Percentiles rank a stretch among this genome's conserved stretches.
Conservation (phyloP, 1,140 invertebrate genomes). For the Drosophila pruinosa region DNA sequence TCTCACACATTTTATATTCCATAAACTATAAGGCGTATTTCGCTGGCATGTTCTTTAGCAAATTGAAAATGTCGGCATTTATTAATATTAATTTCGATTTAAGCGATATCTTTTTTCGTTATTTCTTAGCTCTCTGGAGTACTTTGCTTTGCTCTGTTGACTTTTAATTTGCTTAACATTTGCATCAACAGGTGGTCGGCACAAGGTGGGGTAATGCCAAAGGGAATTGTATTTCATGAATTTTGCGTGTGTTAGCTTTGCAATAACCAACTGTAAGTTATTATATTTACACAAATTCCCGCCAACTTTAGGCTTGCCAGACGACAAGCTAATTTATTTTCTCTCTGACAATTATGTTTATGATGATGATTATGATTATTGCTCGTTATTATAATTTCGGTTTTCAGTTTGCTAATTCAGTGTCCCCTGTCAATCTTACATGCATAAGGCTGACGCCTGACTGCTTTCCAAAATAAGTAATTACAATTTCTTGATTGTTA, state of each 20-base stretch:
- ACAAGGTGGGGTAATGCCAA: background rate
- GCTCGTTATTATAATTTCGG: conserved; percentile 50
- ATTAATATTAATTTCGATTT: conserved; percentile 78
- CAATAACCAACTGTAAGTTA: conserved; percentile 66
- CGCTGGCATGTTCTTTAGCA: conserved; percentile 21
- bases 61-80: conserved; percentile 59
- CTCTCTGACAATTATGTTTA: conserved; percentile 12
- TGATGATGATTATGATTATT: conserved; percentile 30
- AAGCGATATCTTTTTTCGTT: conserved; percentile 21
- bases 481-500: conserved; percentile 55
- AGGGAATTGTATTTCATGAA: conserved; percentile 59
- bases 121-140: conserved; percentile 4
- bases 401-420: conserved; percentile 7
- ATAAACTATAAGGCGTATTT: conserved; percentile 26
- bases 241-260: conserved; percentile 48
- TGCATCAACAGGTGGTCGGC: conserved; percentile 55
- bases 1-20: conserved; percentile 35
- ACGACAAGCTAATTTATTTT: conserved; percentile 72
- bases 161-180: conserved; percentile 68
- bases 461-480: conserved; percentile 27
- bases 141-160: conserved; percentile 55
- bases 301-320: conserved; percentile 30
- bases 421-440: background rate
- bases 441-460: conserved; percentile 16
- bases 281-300: conserved; percentile 35